phyloP scores from a whole-genome alignment of 2,797 vertebrate species.

The Hozukius guyotensis region DNA sequence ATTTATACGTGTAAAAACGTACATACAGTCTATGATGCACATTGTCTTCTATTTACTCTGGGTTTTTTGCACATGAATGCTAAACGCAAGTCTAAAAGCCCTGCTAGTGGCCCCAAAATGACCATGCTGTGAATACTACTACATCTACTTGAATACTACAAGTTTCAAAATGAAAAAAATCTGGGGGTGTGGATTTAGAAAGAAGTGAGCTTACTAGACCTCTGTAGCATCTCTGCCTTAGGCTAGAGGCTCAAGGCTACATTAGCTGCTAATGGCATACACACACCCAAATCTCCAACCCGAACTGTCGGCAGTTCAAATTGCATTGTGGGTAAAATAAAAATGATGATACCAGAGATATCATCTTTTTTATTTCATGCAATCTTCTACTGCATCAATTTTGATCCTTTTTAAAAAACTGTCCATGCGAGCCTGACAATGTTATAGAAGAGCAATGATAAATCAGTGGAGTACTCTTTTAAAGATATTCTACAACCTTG shows the following conservation, averaged over 20 bases:
- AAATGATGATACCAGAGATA: neutral
- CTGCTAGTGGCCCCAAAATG: neutral
- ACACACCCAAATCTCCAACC: neutral
- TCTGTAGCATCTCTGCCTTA: no score
- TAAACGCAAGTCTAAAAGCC: neutral
- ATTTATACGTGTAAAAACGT: no score
- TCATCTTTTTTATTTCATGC: no score
- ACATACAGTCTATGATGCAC: no score
- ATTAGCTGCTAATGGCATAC: neutral
- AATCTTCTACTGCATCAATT: neutral
- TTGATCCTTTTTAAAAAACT: neutral
- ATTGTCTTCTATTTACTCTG: neutral
- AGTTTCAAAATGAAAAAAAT: neutral
- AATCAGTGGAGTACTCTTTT: neutral
- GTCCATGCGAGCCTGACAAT: neutral
- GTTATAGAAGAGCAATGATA: neutral
- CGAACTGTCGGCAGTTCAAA: neutral
- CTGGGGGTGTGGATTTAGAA: neutral
- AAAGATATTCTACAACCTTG: neutral
- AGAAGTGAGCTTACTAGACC: no score
- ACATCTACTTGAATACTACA: neutral
- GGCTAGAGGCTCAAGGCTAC: neutral
- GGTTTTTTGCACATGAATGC: slow-evolving; percentile 19
- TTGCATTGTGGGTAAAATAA: neutral
- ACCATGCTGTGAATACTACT: neutral